Conservation (phyloP, 1,140 invertebrate genomes). For the Cydia pomonella region DNA sequence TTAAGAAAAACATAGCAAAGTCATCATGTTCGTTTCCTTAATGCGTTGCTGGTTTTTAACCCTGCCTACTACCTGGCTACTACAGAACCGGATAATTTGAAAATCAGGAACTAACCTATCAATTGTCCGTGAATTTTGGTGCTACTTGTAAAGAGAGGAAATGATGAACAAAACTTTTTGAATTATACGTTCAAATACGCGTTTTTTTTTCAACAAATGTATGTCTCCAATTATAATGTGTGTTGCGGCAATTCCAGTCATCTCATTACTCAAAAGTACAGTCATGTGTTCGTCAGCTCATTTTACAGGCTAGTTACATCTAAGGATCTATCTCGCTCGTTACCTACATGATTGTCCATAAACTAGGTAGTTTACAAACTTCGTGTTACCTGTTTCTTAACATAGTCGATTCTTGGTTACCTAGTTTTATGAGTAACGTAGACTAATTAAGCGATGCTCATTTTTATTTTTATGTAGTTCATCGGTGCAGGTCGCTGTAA, state of each 20-base stretch:
- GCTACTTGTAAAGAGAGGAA: slow-evolving; percentile 1
- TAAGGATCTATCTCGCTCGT: background rate
- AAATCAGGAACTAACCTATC: background rate
- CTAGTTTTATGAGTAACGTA: slow-evolving; percentile 19
- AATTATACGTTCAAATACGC: background rate
- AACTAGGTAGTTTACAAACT: slow-evolving; percentile 2
- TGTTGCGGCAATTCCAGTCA: background rate
- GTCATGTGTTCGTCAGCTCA: background rate
- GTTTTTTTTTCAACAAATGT: background rate
- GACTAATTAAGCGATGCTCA: slow-evolving; percentile 10
- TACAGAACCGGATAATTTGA: background rate
- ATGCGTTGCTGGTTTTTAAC: background rate
- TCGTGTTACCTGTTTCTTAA: slow-evolving; percentile 12
- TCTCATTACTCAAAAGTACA: background rate
- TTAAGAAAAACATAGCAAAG: background rate
- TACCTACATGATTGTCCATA: background rate
- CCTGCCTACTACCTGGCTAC: background rate
- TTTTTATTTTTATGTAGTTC: background rate
- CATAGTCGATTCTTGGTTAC: slow-evolving; percentile 19
- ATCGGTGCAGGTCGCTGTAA: slow-evolving; percentile 15
- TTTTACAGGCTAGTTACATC: background rate
- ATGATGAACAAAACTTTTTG: background rate
- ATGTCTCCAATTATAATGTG: background rate
- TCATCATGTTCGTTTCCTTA: background rate
- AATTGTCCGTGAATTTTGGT: background rate